Conservation (phyloP, 2,797 vertebrate genomes). For the Brotula barbata region DNA sequence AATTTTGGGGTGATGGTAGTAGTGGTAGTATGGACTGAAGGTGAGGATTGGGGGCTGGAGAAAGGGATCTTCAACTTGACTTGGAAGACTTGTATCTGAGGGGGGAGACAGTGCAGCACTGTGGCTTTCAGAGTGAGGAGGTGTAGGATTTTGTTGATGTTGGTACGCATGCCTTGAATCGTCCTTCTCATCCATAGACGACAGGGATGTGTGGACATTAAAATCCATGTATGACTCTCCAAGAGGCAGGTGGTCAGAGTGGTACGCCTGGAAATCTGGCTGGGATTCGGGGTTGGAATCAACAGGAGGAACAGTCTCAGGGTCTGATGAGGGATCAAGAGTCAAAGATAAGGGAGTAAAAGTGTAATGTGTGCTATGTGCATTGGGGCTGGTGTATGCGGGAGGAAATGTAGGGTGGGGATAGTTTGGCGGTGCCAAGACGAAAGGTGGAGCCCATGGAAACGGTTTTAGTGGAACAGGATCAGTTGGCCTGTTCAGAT, state of each 20-base stretch:
- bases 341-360: not conserved
- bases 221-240: conserved; percentile 4
- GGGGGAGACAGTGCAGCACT: not conserved
- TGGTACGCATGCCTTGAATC: not conserved
- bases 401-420: conserved; percentile 56
- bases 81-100: not conserved
- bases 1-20: conserved; percentile 72
- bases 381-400: not conserved
- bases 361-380: not conserved
- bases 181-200: not conserved
- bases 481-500: not conserved
- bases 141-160: not conserved
- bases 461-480: conserved; percentile 5
- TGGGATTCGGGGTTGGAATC: conserved; percentile 6
- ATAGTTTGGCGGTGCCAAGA: conserved; percentile 64
- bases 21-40: conserved; percentile 67
- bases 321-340: not conserved
- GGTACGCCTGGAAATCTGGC: conserved; percentile 8
- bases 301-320: not conserved
- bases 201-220: not conserved
- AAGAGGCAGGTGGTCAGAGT: conserved; percentile 6
- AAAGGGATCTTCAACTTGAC: conserved; percentile 8
- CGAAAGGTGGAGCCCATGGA: conserved; percentile 60
- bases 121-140: not conserved
- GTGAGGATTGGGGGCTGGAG: conserved; percentile 25